Percentiles rank a stretch among this genome's conserved stretches.
Conservation (phyloP, 2,113 vertebrate genomes). For the Neomonachus schauinslandi region DNA sequence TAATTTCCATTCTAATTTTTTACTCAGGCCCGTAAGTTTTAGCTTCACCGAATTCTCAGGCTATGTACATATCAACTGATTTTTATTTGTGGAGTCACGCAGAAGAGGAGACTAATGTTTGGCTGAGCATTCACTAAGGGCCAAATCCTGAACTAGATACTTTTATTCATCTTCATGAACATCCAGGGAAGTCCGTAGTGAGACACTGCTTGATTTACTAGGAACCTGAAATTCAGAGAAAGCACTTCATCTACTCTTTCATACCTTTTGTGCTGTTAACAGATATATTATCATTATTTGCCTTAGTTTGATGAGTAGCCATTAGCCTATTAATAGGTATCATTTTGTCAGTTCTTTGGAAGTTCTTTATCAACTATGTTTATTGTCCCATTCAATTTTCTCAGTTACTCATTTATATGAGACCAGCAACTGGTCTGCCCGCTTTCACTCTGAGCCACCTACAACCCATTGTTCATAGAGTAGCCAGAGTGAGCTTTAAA, state of each 20-base stretch:
- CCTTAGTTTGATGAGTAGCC: not conserved
- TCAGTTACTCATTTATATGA: not conserved
- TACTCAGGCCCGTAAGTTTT: not conserved
- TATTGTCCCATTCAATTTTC: not conserved
- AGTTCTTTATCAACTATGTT: not conserved
- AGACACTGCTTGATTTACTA: not conserved
- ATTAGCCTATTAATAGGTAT: not conserved
- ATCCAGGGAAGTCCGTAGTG: not conserved
- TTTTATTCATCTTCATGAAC: not conserved
- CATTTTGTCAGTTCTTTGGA: not conserved
- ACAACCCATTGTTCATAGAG: not conserved
- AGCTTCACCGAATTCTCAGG: not conserved
- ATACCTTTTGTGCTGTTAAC: not conserved
- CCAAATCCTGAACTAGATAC: not conserved
- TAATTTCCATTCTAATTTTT: conserved; percentile 14
- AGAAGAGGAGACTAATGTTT: not conserved
- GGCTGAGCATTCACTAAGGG: not conserved
- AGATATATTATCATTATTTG: not conserved
- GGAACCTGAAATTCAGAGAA: not conserved
- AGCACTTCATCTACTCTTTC: not conserved
- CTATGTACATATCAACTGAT: not conserved
- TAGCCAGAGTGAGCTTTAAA: not conserved
- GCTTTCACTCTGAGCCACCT: not conserved
- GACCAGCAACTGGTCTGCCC: not conserved
- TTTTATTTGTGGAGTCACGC: not conserved